Percentiles rank a stretch among this genome's conserved stretches.
phyloP scores from a whole-genome alignment of 37 sponge, comb jelly and placozoan genomes.

The Bolinopsis microptera region DNA sequence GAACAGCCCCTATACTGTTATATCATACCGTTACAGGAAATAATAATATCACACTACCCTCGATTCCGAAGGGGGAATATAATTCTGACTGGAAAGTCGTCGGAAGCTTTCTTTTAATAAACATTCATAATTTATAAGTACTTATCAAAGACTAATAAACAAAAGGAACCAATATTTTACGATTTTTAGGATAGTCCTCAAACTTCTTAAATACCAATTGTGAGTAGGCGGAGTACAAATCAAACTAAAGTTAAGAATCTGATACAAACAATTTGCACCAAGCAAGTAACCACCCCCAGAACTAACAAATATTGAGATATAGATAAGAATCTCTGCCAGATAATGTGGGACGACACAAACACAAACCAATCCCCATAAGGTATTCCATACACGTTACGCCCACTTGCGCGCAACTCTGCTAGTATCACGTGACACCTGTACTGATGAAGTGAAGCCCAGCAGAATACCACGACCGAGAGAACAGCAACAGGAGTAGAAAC shows the following conservation, averaged over 20 bases:
- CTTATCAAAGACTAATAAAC: neutral
- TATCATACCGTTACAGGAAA: too few species aligned
- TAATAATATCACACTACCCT: too few species aligned
- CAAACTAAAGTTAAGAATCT: slow-evolving; percentile 15
- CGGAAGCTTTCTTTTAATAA: too few species aligned
- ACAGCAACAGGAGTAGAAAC: neutral
- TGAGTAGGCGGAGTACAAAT: slow-evolving; percentile 56
- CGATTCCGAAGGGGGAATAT: too few species aligned
- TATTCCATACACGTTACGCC: neutral
- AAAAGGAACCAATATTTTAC: slow-evolving; percentile 43
- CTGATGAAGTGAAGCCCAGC: slow-evolving; percentile 64
- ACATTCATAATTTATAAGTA: neutral
- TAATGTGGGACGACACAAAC: slow-evolving; percentile 54
- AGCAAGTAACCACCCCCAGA: neutral
- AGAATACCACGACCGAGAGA: neutral
- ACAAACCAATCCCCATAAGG: slow-evolving; percentile 44
- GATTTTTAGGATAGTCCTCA: neutral
- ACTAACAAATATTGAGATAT: neutral
- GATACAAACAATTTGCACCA: slow-evolving; percentile 18
- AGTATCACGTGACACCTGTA: slow-evolving; percentile 44
- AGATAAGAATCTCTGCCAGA: slow-evolving; percentile 17
- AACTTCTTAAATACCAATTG: slow-evolving; percentile 25
- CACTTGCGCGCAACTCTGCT: neutral
- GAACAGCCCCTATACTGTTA: too few species aligned
- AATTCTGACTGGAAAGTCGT: too few species aligned